These are phyloP conservation scores for Nymphicus hollandicus DNA, from an alignment of 2,113 vertebrate species.

Conservation along the genomic window DNA sequence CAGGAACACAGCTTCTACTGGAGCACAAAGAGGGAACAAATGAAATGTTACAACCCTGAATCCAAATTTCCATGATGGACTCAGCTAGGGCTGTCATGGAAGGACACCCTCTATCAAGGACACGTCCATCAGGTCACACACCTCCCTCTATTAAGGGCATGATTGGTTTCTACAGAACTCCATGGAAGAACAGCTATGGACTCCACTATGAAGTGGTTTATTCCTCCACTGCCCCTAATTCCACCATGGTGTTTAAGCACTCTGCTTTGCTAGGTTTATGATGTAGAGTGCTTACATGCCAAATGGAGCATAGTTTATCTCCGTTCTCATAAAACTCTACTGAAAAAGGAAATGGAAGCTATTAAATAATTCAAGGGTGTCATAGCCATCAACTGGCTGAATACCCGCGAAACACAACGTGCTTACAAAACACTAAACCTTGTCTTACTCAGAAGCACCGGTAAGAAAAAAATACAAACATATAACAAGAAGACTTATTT, in stretches of 20 bases:
- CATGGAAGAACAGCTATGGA: neutral
- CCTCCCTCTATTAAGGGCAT: neutral
- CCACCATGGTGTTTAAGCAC: neutral
- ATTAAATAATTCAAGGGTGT: slow-evolving; percentile 54
- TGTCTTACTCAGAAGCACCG: neutral
- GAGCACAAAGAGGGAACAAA: neutral
- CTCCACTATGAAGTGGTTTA: neutral
- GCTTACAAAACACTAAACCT: neutral
- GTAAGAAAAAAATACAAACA: neutral
- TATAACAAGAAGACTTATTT: neutral
- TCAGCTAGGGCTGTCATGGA: neutral
- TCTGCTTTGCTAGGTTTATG: neutral
- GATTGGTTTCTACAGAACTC: neutral
- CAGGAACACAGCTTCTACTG: neutral
- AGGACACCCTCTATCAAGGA: neutral
- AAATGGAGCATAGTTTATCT: slow-evolving; percentile 17
- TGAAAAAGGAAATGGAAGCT: slow-evolving; percentile 19
- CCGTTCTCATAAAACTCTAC: slow-evolving; percentile 12
- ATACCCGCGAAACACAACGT: neutral
- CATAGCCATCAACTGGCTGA: slow-evolving; percentile 29
- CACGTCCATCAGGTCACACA: neutral
- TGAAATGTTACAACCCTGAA: neutral
- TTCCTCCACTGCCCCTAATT: neutral
- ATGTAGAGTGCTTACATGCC: neutral
- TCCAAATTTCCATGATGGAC: neutral